phyloP scores from a whole-genome alignment of 2,888 invertebrate species.

The Macrostomum cliftonense region DNA sequence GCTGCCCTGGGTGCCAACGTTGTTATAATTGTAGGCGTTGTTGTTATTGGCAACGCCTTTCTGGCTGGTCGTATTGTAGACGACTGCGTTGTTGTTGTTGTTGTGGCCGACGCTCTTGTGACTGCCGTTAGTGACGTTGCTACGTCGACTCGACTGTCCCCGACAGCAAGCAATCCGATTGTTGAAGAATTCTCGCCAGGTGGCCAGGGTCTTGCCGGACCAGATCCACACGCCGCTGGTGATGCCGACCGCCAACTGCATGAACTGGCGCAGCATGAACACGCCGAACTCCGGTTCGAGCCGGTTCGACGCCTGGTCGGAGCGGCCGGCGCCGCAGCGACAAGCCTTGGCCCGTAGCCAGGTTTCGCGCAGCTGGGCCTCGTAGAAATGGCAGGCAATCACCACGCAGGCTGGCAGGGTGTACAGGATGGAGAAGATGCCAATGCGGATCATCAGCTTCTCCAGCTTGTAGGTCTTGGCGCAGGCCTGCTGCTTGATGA shows the following conservation, averaged over 20 bases:
- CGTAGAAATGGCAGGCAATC: constrained; percentile 78
- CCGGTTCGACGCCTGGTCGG: too few species aligned
- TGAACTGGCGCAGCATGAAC: constrained; percentile 85
- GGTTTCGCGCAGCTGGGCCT: constrained; percentile 64
- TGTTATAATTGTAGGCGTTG: too few species aligned
- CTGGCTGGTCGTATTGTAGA: too few species aligned
- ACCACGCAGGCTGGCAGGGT: constrained; percentile 79
- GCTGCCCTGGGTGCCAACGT: too few species aligned
- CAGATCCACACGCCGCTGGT: constrained; percentile 93
- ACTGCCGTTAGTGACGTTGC: too few species aligned
- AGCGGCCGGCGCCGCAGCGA: too few species aligned
- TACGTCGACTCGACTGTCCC: too few species aligned
- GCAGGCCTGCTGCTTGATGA: constrained; percentile 59
- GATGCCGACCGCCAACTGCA: constrained; percentile 86
- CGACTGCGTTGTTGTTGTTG: too few species aligned
- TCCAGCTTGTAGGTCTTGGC: constrained; percentile 72
- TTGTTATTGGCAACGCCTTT: too few species aligned
- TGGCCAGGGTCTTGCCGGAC: constrained; percentile 80
- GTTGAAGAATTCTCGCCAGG: constrained; percentile 47
- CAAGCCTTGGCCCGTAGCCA: constrained; percentile 43
- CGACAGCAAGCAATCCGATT: too few species aligned
- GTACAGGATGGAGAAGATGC: constrained; percentile 83
- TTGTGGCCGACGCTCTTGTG: too few species aligned
- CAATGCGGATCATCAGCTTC: constrained; percentile 87
- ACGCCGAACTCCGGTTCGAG: constrained; percentile 55